phyloP scores from a whole-genome alignment of 2,888 invertebrate genomes.

The Monochamus alternatus region DNA sequence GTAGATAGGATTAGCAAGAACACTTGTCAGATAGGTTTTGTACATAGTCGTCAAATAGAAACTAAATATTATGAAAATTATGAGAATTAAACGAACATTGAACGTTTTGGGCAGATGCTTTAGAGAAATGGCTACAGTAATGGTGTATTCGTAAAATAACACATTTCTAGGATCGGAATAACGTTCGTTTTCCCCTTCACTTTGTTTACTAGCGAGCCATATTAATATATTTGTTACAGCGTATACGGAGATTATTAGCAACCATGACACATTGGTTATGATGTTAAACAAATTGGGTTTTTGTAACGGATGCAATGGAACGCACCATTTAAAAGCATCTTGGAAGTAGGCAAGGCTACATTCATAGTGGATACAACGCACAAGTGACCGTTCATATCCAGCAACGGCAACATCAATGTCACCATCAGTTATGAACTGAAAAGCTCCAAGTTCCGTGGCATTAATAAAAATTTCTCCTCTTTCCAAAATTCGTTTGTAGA shows the following conservation, averaged over 20 bases:
- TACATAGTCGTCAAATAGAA: not conserved
- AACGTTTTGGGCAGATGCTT: not conserved
- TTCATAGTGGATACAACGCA: not conserved
- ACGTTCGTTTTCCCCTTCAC: not conserved
- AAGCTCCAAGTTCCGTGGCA: not conserved
- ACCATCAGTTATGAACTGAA: not conserved
- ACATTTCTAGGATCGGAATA: not conserved
- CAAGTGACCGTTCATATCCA: not conserved
- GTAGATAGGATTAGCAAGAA: not conserved
- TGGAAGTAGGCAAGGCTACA: not conserved
- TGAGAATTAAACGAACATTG: not conserved
- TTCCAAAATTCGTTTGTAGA: not conserved
- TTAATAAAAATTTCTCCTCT: slow-evolving; percentile 1
- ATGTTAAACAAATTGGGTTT: not conserved
- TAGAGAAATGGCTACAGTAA: not conserved
- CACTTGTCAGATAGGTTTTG: not conserved
- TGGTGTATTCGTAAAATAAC: not conserved
- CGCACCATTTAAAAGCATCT: not conserved
- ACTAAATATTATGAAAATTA: not conserved
- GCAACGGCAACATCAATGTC: not conserved
- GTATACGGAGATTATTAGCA: not conserved
- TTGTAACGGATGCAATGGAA: not conserved
- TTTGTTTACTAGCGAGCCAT: not conserved
- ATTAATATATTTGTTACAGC: not conserved
- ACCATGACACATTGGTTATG: not conserved